phyloP scores from a whole-genome alignment of 2,113 vertebrate species.

The Hassar affinis region DNA sequence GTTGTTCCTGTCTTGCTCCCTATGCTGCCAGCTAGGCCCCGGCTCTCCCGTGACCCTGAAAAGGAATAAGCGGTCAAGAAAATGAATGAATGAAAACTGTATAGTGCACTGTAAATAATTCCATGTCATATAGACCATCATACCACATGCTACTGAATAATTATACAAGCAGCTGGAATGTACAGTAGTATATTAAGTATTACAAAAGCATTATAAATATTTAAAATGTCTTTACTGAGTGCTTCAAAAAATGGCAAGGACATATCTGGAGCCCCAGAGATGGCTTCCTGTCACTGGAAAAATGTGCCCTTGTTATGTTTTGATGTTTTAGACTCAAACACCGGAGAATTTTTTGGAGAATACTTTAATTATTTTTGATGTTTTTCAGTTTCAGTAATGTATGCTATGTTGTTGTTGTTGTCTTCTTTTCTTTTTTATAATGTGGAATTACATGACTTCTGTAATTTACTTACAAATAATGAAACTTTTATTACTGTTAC shows the following conservation, averaged over 20 bases:
- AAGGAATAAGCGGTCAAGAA: too few relatives aligned
- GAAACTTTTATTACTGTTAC: background rate
- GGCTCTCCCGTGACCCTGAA: too few relatives aligned
- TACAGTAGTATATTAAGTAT: background rate
- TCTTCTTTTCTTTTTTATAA: background rate
- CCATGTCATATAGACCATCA: background rate
- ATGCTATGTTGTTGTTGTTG: background rate
- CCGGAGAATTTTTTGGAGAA: background rate
- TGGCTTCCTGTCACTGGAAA: background rate
- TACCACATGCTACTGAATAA: background rate
- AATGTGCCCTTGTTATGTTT: background rate
- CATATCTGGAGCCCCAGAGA: background rate
- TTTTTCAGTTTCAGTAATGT: background rate
- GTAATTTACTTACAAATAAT: background rate
- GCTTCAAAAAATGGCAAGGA: background rate
- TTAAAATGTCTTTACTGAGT: background rate
- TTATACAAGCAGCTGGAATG: background rate
- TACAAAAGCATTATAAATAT: background rate
- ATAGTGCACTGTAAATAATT: background rate
- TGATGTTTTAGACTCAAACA: background rate
- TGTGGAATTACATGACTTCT: background rate
- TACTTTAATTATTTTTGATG: background rate
- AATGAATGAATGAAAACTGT: too few relatives aligned
- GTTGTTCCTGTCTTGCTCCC: too few relatives aligned
- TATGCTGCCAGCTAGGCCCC: too few relatives aligned